Conservation (phyloP, 2,797 vertebrate species). For the Sebastes glaucus region DNA sequence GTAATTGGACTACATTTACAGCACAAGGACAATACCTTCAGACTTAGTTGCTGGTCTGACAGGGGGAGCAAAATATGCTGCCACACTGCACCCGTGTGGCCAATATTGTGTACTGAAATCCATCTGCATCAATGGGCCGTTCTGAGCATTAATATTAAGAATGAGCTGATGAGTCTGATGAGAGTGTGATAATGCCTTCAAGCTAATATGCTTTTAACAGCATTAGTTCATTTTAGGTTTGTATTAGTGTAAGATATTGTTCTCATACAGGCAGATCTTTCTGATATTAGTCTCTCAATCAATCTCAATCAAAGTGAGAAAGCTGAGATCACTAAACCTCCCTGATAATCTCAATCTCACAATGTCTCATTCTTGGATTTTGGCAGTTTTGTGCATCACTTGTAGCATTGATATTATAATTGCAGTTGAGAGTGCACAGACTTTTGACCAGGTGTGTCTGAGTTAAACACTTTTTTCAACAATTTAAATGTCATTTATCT, state of each 20-base stretch:
- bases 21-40: neutral
- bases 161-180: neutral
- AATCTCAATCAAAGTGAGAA: neutral
- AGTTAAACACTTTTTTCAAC: neutral
- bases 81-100: slow-evolving; percentile 74
- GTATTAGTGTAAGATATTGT: neutral
- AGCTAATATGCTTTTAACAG: neutral
- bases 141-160: neutral
- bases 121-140: no score
- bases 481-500: neutral
- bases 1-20: neutral
- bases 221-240: neutral
- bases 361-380: neutral
- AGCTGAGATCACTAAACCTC: neutral
- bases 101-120: slow-evolving; percentile 27
- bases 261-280: neutral
- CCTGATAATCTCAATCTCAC: neutral
- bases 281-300: neutral
- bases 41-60: neutral
- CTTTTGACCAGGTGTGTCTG: neutral
- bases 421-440: neutral
- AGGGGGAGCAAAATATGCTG: slow-evolving; percentile 14
- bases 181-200: neutral
- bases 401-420: neutral
- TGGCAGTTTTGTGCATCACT: neutral